These are phyloP conservation scores for Clamator glandarius DNA, from an alignment of 2,797 vertebrate species.

Conservation along the genomic window DNA sequence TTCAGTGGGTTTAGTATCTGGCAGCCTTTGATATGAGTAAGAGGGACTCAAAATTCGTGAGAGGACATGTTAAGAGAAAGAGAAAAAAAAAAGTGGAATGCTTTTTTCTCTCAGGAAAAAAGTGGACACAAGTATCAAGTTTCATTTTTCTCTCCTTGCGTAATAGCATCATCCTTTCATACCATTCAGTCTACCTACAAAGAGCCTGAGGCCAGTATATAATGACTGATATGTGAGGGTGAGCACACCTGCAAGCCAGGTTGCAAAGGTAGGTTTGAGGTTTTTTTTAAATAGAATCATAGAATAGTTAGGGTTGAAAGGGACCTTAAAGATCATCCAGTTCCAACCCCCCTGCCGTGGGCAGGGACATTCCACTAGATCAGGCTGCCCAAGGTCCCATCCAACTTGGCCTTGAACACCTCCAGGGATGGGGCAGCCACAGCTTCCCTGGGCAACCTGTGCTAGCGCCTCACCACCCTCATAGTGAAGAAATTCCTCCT, in stretches of 20 bases:
- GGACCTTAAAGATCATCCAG: too few relatives aligned
- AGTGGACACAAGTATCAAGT: not conserved
- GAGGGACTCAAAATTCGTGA: not conserved
- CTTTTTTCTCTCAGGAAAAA: not conserved
- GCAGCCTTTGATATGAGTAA: not conserved
- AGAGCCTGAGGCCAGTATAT: not conserved
- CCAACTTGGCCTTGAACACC: too few relatives aligned
- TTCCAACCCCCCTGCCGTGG: too few relatives aligned
- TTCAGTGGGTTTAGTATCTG: constrained; percentile 9
- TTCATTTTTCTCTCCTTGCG: not conserved
- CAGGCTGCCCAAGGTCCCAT: too few relatives aligned
- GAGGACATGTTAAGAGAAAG: not conserved
- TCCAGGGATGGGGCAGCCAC: too few relatives aligned
- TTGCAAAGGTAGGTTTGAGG: not conserved
- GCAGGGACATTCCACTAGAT: too few relatives aligned
- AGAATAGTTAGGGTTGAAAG: too few relatives aligned
- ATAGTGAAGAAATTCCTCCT: too few relatives aligned
- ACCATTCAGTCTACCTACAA: not conserved
- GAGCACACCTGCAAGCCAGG: not conserved
- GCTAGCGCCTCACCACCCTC: too few relatives aligned
- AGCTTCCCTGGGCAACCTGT: too few relatives aligned
- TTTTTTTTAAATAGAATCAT: not conserved
- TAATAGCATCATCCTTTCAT: not conserved
- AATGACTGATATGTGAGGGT: not conserved
- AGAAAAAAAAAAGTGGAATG: not conserved